phyloP scores from a whole-genome alignment of 1,140 invertebrate species.

The Sesamia nonagrioides region DNA sequence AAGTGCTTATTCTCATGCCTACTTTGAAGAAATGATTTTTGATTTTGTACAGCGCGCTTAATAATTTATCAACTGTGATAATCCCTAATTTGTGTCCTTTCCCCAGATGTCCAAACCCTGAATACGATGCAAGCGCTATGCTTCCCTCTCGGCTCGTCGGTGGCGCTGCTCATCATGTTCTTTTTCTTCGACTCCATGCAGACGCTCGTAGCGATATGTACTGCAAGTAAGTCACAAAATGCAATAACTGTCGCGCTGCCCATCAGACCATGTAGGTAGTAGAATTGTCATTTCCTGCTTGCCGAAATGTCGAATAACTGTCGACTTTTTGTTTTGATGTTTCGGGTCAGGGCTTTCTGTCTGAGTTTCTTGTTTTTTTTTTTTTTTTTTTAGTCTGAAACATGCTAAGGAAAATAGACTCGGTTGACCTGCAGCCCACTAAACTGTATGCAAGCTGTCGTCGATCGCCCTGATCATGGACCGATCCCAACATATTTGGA shows the following conservation, averaged over 20 bases:
- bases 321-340: not conserved
- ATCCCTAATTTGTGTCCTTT: not conserved
- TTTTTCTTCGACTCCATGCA: slow-evolving; percentile 99
- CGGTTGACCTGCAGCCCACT: slow-evolving; percentile 48
- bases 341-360: not conserved
- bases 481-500: too few relatives aligned
- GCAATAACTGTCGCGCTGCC: not conserved
- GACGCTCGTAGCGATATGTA: slow-evolving; percentile 98
- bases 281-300: not conserved
- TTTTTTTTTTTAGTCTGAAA: not conserved
- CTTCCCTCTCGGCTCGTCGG: slow-evolving; percentile 97
- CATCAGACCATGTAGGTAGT: not conserved
- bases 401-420: not conserved
- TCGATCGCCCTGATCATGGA: too few relatives aligned
- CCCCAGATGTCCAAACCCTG: slow-evolving; percentile 95
- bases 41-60: too few relatives aligned
- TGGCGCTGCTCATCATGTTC: slow-evolving; percentile 98
- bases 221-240: slow-evolving; percentile 93
- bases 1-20: too few relatives aligned
- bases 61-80: not conserved
- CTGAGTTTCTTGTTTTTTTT: not conserved
- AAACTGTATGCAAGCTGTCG: too few relatives aligned
- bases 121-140: slow-evolving; percentile 99
- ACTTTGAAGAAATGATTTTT: too few relatives aligned
- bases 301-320: not conserved